phyloP scores from a whole-genome alignment of 1,140 invertebrate species.

The Drosophila watanabei region DNA sequence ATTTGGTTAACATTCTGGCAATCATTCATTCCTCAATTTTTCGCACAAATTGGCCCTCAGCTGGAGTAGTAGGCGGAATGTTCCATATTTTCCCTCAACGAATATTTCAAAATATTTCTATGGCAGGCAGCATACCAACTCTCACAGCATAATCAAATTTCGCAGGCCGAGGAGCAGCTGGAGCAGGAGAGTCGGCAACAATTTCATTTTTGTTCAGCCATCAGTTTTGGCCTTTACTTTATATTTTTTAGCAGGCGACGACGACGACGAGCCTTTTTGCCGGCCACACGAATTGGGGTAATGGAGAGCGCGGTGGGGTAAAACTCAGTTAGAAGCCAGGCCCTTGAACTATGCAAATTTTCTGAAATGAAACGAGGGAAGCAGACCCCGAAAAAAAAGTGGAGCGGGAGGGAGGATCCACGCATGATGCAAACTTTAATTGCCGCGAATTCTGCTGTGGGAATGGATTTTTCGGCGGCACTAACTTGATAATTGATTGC shows the following conservation, averaged over 20 bases:
- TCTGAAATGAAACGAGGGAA: slow-evolving; percentile 58
- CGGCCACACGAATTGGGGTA: slow-evolving; percentile 18
- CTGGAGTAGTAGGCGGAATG: slow-evolving; percentile 27
- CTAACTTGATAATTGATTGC: slow-evolving; percentile 66
- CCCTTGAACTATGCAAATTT: slow-evolving; percentile 82
- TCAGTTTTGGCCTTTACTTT: slow-evolving; percentile 16
- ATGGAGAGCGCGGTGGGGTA: slow-evolving; percentile 5
- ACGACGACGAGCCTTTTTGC: slow-evolving; percentile 3
- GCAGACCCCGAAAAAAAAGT: background rate
- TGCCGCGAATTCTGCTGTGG: slow-evolving; percentile 56
- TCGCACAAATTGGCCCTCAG: slow-evolving; percentile 42
- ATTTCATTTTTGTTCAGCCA: slow-evolving; percentile 65
- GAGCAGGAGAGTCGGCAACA: slow-evolving; percentile 48
- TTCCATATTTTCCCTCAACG: slow-evolving; percentile 4
- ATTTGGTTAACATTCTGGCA: slow-evolving; percentile 46
- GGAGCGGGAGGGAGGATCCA: slow-evolving; percentile 10
- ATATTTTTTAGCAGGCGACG: slow-evolving; percentile 39
- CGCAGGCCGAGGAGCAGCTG: slow-evolving; percentile 9
- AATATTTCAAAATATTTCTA: slow-evolving; percentile 5
- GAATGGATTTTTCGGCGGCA: slow-evolving; percentile 62
- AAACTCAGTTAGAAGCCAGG: slow-evolving; percentile 63
- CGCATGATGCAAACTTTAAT: slow-evolving; percentile 67
- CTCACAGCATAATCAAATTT: slow-evolving; percentile 71
- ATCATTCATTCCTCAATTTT: slow-evolving; percentile 44
- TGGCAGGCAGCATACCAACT: slow-evolving; percentile 5